These are phyloP conservation scores for Stenchaetothrips biformis DNA, from an alignment of 2,888 invertebrate genomes.

Conservation along the genomic window DNA sequence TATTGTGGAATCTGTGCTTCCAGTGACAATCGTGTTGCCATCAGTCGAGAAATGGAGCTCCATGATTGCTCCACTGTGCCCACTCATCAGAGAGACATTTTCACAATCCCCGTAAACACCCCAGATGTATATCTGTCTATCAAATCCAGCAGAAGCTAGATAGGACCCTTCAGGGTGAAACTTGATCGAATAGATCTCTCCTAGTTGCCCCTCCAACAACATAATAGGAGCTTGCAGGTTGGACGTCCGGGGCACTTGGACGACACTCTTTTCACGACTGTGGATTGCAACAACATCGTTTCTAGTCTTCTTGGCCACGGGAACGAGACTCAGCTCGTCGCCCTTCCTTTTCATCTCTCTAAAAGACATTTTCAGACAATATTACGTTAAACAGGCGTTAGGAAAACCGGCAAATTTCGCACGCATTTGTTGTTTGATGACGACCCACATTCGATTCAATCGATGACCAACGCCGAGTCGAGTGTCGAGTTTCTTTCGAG, in stretches of 20 bases:
- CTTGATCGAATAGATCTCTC: constrained; percentile 87
- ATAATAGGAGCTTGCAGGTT: constrained; percentile 89
- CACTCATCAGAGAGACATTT: constrained; percentile 87
- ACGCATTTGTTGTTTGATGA: too few relatives aligned
- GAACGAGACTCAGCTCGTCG: neutral
- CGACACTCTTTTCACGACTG: constrained; percentile 59
- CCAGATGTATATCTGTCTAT: constrained; percentile 94
- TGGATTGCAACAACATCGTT: constrained; percentile 67
- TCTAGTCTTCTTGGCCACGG: constrained; percentile 42
- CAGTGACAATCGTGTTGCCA: constrained; percentile 78
- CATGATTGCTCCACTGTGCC: constrained; percentile 93
- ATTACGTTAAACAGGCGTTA: too few relatives aligned
- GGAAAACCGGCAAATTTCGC: too few relatives aligned
- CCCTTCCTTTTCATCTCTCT: constrained; percentile 1
- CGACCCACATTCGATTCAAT: too few relatives aligned
- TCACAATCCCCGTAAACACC: constrained; percentile 97
- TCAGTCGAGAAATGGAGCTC: constrained; percentile 85
- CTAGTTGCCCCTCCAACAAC: constrained; percentile 93
- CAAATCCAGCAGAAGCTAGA: constrained; percentile 90
- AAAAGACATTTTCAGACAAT: neutral
- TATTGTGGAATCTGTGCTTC: constrained; percentile 90
- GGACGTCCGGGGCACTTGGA: constrained; percentile 76
- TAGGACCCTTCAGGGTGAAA: constrained; percentile 97
- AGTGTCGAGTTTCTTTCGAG: too few relatives aligned
- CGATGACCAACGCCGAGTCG: too few relatives aligned